Conservation (phyloP, 1,140 invertebrate genomes). For the Leptoteleia sp. region DNA sequence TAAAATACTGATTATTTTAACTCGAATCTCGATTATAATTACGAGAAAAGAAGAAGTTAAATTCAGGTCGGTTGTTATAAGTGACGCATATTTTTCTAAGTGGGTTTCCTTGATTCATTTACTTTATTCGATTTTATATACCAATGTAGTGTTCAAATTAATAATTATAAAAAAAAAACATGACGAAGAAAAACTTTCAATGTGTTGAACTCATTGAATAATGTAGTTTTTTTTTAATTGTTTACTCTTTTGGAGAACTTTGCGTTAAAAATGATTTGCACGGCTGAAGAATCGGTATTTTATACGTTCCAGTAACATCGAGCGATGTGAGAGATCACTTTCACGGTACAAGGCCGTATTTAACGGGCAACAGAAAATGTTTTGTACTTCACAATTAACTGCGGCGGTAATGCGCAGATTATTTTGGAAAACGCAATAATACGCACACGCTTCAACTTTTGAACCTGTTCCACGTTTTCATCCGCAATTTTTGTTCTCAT, state of each 20-base stretch:
- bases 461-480: neutral
- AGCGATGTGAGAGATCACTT: constrained; percentile 64
- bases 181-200: too few species aligned
- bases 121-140: too few species aligned
- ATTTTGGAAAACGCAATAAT: constrained; percentile 42
- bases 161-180: too few species aligned
- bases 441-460: neutral
- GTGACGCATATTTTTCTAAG: too few species aligned
- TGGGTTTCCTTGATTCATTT: too few species aligned
- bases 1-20: too few species aligned
- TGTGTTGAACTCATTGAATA: too few species aligned
- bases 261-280: constrained; percentile 50
- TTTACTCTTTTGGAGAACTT: constrained; percentile 11
- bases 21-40: too few species aligned
- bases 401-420: constrained; percentile 12
- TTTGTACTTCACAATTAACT: constrained; percentile 48
- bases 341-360: constrained; percentile 65
- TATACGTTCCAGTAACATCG: constrained; percentile 60
- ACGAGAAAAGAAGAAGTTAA: too few species aligned
- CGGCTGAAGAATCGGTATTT: constrained; percentile 54
- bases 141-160: too few species aligned
- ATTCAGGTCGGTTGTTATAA: too few species aligned
- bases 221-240: too few species aligned
- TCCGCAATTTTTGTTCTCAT: constrained; percentile 16
- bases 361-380: constrained; percentile 57